Evolutionary conservation across 2,888 invertebrate genomes (phyloP).

Genomic region (Monochamus alternatus): DNA sequence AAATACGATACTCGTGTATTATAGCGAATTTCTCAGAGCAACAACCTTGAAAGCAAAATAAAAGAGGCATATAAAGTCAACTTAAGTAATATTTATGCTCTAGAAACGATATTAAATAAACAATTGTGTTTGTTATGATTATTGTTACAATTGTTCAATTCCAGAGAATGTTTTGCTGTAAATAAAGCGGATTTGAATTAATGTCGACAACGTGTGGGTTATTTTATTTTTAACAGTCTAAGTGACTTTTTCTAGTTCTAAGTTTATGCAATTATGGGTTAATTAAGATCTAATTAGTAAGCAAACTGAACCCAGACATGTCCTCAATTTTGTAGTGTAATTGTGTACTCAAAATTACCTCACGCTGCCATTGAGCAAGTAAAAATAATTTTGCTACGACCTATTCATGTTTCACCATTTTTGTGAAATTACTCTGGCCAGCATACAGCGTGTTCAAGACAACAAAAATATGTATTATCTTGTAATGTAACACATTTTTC

Average conservation of each 20-base stretch:
- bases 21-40: neutral
- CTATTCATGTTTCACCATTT: no score
- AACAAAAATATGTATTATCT: no score
- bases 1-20: slow-evolving; percentile 20
- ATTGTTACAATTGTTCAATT: slow-evolving; percentile 26
- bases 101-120: slow-evolving; percentile 25
- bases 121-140: slow-evolving; percentile 22
- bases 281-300: slow-evolving; percentile 3
- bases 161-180: slow-evolving; percentile 10
- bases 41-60: slow-evolving; percentile 22
- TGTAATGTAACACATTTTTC: no score
- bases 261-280: slow-evolving; percentile 9
- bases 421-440: no score
- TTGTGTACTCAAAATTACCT: neutral
- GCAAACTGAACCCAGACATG: slow-evolving; percentile 1
- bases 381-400: neutral
- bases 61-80: neutral
- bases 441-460: no score
- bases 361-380: slow-evolving; percentile 3
- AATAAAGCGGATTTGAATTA: neutral
- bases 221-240: neutral
- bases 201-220: neutral
- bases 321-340: slow-evolving; percentile 5
- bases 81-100: slow-evolving; percentile 25
- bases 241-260: neutral